Evolutionary conservation across 2,113 vertebrate genomes (phyloP).

Genomic region (Trachemys scripta): DNA sequence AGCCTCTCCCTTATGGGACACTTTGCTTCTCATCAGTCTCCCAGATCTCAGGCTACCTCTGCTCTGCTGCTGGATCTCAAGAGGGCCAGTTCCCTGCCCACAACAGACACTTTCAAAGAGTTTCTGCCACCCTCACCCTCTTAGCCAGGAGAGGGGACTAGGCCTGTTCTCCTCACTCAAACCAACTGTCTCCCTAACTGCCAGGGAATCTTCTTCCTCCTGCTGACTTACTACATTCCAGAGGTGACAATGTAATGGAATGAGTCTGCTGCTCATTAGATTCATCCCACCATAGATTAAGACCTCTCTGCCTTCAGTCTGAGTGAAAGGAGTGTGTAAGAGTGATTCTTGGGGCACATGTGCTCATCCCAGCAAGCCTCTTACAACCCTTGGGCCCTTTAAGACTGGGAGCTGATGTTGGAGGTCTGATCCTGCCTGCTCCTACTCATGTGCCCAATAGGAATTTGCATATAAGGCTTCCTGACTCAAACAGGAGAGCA

Average conservation of each 20-base stretch:
- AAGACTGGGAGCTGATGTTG: background rate
- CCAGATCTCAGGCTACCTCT: background rate
- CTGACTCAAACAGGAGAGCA: background rate
- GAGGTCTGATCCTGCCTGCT: background rate
- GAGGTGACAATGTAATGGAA: background rate
- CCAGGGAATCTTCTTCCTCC: background rate
- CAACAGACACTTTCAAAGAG: background rate
- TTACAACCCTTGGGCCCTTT: background rate
- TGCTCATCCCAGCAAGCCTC: background rate
- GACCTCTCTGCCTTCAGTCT: background rate
- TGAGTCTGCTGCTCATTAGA: background rate
- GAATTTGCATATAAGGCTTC: background rate
- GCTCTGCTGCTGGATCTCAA: background rate
- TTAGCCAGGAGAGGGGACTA: background rate
- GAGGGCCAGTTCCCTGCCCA: background rate
- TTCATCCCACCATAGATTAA: background rate
- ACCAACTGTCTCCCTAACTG: background rate
- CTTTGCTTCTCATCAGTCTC: background rate
- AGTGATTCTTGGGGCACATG: background rate
- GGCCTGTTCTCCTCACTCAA: background rate
- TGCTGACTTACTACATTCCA: background rate
- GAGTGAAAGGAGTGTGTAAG: background rate
- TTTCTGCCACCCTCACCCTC: background rate
- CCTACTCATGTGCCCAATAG: background rate
- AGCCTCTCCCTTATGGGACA: background rate